Evolutionary conservation across 2,113 vertebrate genomes (phyloP), one percentile per base, ranked within the genome.

Genomic region (Malurus cyaneus): DNA sequence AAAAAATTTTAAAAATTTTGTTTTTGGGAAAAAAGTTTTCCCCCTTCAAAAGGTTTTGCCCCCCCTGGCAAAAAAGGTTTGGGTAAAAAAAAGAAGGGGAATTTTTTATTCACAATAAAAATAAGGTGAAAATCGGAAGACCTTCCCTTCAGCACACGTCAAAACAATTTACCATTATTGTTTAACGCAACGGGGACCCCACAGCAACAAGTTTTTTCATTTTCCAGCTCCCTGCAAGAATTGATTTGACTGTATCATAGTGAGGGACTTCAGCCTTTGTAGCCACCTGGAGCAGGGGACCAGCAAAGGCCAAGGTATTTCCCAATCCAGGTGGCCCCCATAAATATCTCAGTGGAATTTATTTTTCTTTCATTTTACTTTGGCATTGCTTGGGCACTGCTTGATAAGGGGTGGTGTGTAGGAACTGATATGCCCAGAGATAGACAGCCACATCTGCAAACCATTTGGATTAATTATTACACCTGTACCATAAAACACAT

Each of bases 281-380:
- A 92, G 92, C 91, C 96, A 96, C 92, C 95, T 94, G 96, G 95
- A 94, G 53, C 67, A 54, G 31, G 71, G 93, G 93, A 92, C 84
- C 80, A 9, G 91, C 92, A 95, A 95, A 96, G 95, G 93, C 93
- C 93, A 86, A 90, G 88, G 77, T 95, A 96, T 96, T 97, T 97
- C 95, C 94, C 95, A 89, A 94, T 95, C 96, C 97, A 97, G 97
- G 97, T 98, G 97, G 97, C 97, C 97, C 95, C 95, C 97, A 97
- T 97, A 98, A 97, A 98, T 98, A 96, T 95, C 89, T 96, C 4
- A 5, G 88, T 96, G 96, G 96, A 98, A 98, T 98, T 98, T 97
- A 98, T n/a, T 98, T 98, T 97, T 98, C 97, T 98, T 98, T 98
- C 97, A 97, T n/a, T 98, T 98, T 98, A 98, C 94, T 98, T 97